These are phyloP conservation scores for Campoplex nolae DNA, from an alignment of 2,888 invertebrate genomes.

Conservation along the genomic window DNA sequence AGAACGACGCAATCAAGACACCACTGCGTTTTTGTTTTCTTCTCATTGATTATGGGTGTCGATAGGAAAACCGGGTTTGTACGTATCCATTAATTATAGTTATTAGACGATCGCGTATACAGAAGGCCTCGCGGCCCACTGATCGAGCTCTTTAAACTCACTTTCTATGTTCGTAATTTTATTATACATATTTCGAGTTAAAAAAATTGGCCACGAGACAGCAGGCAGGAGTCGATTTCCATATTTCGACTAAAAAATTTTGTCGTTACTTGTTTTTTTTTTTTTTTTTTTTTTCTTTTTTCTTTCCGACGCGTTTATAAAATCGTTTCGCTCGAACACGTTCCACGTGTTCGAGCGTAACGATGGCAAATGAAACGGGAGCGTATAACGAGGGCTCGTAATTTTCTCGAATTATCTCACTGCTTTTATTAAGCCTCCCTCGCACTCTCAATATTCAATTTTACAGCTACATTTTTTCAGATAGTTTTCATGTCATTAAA, in stretches of 20 bases:
- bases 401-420: conserved; percentile 1
- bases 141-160: conserved; percentile 51
- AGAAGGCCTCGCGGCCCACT: conserved; percentile 45
- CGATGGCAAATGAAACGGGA: neutral
- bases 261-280: neutral
- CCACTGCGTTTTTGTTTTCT: neutral
- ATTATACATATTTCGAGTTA: neutral
- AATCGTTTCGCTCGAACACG: neutral
- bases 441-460: neutral
- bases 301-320: too few species aligned
- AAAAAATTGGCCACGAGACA: too few species aligned
- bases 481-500: too few species aligned
- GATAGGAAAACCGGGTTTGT: conserved; percentile 54
- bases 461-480: neutral
- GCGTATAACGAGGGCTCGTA: neutral
- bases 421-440: neutral
- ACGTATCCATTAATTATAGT: conserved; percentile 64
- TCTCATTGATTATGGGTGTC: conserved; percentile 6
- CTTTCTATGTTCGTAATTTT: conserved; percentile 57
- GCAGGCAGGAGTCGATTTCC: neutral
- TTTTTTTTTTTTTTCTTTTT: conserved; percentile 1
- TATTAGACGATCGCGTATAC: conserved; percentile 62
- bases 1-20: conserved; percentile 38
- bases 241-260: neutral
- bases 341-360: neutral